These are phyloP conservation scores for Neolamprologus variostigma DNA, from an alignment of 2,113 vertebrate species.

Conservation along the genomic window DNA sequence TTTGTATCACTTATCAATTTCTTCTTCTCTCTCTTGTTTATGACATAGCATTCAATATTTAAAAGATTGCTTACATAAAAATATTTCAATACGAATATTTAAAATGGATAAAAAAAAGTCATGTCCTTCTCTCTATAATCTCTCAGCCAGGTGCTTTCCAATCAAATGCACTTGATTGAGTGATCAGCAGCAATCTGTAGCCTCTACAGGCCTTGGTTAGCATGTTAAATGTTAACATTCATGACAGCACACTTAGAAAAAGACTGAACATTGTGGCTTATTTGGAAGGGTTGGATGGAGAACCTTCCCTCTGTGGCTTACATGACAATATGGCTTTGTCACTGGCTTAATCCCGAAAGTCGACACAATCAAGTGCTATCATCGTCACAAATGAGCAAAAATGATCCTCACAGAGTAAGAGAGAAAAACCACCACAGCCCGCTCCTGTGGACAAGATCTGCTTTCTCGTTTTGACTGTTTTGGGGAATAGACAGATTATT, in stretches of 20 bases:
- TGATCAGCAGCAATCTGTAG: neutral
- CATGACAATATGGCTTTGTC: neutral
- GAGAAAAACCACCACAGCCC: neutral
- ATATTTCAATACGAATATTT: neutral
- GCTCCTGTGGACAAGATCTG: neutral
- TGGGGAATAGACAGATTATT: neutral
- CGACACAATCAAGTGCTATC: neutral
- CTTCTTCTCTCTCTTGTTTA: neutral
- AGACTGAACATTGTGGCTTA: neutral
- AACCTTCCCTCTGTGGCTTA: neutral
- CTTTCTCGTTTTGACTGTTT: neutral
- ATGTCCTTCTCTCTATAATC: neutral
- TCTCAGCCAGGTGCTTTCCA: neutral
- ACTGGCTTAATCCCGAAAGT: rapidly evolving
- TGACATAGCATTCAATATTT: neutral
- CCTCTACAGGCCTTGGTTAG: neutral
- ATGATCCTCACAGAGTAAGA: rapidly evolving
- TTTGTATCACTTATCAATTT: neutral
- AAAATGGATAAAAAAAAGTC: neutral
- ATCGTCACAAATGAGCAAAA: neutral
- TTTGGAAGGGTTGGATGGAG: neutral
- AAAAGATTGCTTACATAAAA: neutral
- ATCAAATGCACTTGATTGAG: neutral
- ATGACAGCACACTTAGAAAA: neutral
- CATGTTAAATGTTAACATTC: neutral